Evolutionary conservation across 2,797 vertebrate genomes (phyloP).

Genomic region (Coracias cyanogaster): DNA sequence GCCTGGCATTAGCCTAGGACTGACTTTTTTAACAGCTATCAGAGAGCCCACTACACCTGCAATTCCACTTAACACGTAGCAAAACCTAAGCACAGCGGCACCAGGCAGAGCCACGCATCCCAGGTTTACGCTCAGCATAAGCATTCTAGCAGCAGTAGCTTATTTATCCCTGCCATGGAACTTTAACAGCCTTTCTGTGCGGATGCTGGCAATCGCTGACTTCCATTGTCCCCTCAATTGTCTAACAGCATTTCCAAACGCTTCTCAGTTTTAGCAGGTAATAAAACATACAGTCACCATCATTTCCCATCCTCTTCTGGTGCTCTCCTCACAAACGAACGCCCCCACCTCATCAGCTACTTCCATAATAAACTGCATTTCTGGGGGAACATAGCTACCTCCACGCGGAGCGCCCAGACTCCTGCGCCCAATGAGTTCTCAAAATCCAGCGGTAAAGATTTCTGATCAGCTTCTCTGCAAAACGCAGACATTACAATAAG

Average conservation of each 20-base stretch:
- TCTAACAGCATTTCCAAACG: constrained; percentile 66
- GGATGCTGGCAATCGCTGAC: constrained; percentile 59
- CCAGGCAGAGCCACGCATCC: not conserved
- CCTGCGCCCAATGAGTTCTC: not conserved
- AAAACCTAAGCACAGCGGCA: not conserved
- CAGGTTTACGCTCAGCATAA: not conserved
- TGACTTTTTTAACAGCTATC: not conserved
- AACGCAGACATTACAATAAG: constrained; percentile 72
- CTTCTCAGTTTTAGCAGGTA: constrained; percentile 59
- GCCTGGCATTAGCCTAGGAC: not conserved
- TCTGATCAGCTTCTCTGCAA: constrained; percentile 54
- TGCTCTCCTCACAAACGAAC: not conserved
- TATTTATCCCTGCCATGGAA: constrained; percentile 59
- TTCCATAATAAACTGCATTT: not conserved
- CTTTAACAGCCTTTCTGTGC: constrained; percentile 56
- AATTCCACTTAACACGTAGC: not conserved
- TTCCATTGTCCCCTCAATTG: constrained; percentile 64
- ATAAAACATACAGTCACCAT: not conserved
- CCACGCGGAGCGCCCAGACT: not conserved
- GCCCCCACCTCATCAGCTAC: not conserved
- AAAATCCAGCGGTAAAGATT: not conserved
- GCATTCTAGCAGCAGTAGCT: constrained; percentile 51
- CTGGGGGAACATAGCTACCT: not conserved
- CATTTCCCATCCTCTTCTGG: not conserved
- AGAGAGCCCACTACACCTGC: not conserved